These are phyloP conservation scores for Biston stratarius DNA, from an alignment of 2,888 invertebrate genomes.

Conservation along the genomic window DNA sequence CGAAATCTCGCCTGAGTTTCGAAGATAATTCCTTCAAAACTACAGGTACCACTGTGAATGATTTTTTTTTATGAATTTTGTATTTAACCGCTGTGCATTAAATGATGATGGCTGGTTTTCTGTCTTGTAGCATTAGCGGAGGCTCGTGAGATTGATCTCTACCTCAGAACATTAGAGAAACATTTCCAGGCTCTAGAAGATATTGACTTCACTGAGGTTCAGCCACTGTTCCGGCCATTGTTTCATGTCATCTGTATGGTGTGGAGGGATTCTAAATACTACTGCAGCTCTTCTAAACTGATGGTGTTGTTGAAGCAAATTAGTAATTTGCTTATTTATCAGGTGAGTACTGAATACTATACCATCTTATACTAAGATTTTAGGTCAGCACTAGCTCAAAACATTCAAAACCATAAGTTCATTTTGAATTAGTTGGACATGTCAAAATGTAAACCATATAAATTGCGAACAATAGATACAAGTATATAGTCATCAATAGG, in stretches of 20 bases:
- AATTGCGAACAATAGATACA: too few relatives aligned
- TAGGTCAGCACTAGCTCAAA: too few relatives aligned
- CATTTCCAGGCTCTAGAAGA: slow-evolving; percentile 93
- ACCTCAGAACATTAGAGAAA: slow-evolving; percentile 93
- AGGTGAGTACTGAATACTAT: slow-evolving; percentile 82
- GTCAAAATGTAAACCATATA: too few relatives aligned
- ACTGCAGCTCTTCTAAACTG: slow-evolving; percentile 95
- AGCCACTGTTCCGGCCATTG: slow-evolving; percentile 91
- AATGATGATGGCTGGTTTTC: background rate
- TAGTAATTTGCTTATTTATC: slow-evolving; percentile 95
- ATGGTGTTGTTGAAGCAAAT: slow-evolving; percentile 96
- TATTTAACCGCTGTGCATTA: too few relatives aligned
- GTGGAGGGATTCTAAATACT: slow-evolving; percentile 96
- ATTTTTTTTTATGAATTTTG: too few relatives aligned
- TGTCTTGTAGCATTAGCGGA: slow-evolving; percentile 91
- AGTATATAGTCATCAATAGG: too few relatives aligned
- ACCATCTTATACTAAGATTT: background rate
- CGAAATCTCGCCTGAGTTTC: too few relatives aligned
- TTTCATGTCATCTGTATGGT: slow-evolving; percentile 95
- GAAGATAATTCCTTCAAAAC: too few relatives aligned
- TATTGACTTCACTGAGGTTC: slow-evolving; percentile 94
- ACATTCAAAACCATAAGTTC: too few relatives aligned
- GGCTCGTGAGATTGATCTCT: slow-evolving; percentile 95
- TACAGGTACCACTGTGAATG: too few relatives aligned
- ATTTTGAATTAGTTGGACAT: too few relatives aligned